Conservation (phyloP, 2,113 vertebrate species). For the Ia io region DNA sequence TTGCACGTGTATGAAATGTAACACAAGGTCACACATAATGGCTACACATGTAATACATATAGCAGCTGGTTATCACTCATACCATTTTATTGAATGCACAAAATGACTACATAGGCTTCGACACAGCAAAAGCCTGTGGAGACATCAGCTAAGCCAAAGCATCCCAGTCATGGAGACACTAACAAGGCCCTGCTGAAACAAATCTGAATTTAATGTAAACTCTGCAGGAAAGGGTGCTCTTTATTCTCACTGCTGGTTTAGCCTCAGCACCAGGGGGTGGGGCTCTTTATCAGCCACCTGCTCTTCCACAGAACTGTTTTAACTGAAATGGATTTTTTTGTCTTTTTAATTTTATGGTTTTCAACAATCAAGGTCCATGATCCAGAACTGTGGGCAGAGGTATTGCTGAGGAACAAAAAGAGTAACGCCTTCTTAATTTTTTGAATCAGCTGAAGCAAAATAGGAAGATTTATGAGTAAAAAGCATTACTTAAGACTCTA, state of each 20-base stretch:
- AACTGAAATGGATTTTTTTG: conserved; percentile 36
- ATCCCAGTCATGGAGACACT: conserved; percentile 49
- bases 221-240: conserved; percentile 58
- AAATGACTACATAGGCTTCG: conserved; percentile 18
- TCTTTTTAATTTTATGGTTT: conserved; percentile 52
- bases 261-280: conserved; percentile 59
- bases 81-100: not conserved
- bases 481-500: not conserved
- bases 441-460: not conserved
- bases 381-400: not conserved
- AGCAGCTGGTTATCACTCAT: conserved; percentile 31
- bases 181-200: conserved; percentile 79
- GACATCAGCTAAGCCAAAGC: conserved; percentile 27
- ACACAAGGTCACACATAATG: not conserved
- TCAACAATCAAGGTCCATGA: not conserved
- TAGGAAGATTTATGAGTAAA: not conserved
- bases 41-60: not conserved
- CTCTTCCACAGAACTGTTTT: conserved; percentile 61
- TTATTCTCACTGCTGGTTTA: conserved; percentile 57
- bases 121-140: not conserved
- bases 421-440: not conserved
- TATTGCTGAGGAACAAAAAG: not conserved
- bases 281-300: conserved; percentile 72
- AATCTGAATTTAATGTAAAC: conserved; percentile 80
- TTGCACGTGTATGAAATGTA: not conserved